phyloP scores from a whole-genome alignment of 2,888 invertebrate species.

The Plebejus argus region DNA sequence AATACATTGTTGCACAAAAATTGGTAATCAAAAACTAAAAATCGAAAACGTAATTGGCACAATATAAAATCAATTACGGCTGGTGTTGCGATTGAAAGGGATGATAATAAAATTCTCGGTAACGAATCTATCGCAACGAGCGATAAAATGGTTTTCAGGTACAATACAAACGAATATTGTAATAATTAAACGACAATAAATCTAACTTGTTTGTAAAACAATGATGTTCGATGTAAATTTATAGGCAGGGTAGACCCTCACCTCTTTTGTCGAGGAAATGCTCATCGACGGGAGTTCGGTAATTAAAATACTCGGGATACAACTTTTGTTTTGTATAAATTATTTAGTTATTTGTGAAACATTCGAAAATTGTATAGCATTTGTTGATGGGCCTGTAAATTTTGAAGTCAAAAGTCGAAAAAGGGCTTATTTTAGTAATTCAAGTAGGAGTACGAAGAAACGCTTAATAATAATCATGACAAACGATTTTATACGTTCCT shows the following conservation, averaged over 20 bases:
- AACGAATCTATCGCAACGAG: slow-evolving; percentile 38
- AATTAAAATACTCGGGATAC: slow-evolving; percentile 28
- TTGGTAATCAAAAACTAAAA: slow-evolving; percentile 33
- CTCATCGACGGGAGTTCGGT: slow-evolving; percentile 28
- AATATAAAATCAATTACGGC: slow-evolving; percentile 40
- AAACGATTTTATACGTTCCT: slow-evolving; percentile 9
- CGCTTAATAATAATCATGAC: neutral
- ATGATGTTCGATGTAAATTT: slow-evolving; percentile 43
- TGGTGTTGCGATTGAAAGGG: slow-evolving; percentile 39
- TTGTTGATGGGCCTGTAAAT: neutral
- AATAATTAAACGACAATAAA: slow-evolving; percentile 46
- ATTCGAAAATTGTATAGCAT: neutral
- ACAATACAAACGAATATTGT: slow-evolving; percentile 48
- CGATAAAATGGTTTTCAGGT: slow-evolving; percentile 46
- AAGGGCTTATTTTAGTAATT: too few relatives aligned
- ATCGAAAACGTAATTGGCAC: slow-evolving; percentile 26
- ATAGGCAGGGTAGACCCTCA: slow-evolving; percentile 37
- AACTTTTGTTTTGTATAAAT: slow-evolving; percentile 30
- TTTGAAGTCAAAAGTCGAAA: neutral
- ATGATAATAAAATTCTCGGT: slow-evolving; percentile 42
- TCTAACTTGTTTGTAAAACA: slow-evolving; percentile 46
- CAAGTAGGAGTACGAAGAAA: neutral
- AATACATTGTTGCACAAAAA: slow-evolving; percentile 1
- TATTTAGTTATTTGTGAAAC: slow-evolving; percentile 4
- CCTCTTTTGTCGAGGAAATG: slow-evolving; percentile 33